phyloP scores from a whole-genome alignment of 2,797 vertebrate genomes.

The Sternotherus odoratus region DNA sequence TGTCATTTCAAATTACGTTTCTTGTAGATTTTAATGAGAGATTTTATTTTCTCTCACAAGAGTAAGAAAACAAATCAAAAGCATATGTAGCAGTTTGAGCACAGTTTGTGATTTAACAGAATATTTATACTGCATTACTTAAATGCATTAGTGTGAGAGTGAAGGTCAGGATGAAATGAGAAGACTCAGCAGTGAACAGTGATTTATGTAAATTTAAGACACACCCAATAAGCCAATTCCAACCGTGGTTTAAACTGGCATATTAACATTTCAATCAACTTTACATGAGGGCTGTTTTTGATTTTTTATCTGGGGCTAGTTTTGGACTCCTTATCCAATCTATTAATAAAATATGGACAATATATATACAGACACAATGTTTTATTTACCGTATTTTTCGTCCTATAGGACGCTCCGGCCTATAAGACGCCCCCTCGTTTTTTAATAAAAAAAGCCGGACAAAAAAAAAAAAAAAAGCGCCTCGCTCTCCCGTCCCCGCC shows the following conservation, averaged over 20 bases:
- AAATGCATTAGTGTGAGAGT: background rate
- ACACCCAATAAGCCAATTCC: background rate
- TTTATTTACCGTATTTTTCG: too few species aligned
- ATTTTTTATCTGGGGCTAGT: background rate
- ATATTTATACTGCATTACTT: background rate
- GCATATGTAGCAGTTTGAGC: fast-evolving
- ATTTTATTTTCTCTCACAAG: constrained; percentile 2
- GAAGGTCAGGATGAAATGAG: background rate
- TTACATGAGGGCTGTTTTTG: background rate
- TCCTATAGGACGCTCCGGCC: too few species aligned
- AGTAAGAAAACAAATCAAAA: constrained; percentile 30
- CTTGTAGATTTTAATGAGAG: background rate
- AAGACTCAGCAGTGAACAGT: background rate
- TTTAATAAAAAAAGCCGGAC: too few species aligned
- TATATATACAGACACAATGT: background rate
- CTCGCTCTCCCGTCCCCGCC: too few species aligned
- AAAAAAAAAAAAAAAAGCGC: too few species aligned
- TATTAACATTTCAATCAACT: background rate
- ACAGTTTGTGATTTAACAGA: fast-evolving
- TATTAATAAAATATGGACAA: background rate
- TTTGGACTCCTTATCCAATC: constrained; percentile 11
- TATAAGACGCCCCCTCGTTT: too few species aligned
- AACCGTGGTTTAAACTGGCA: background rate
- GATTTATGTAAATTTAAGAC: background rate
- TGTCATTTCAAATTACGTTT: fast-evolving